Conservation (phyloP, 2,113 vertebrate genomes). For the Psephotus haematonotus region DNA sequence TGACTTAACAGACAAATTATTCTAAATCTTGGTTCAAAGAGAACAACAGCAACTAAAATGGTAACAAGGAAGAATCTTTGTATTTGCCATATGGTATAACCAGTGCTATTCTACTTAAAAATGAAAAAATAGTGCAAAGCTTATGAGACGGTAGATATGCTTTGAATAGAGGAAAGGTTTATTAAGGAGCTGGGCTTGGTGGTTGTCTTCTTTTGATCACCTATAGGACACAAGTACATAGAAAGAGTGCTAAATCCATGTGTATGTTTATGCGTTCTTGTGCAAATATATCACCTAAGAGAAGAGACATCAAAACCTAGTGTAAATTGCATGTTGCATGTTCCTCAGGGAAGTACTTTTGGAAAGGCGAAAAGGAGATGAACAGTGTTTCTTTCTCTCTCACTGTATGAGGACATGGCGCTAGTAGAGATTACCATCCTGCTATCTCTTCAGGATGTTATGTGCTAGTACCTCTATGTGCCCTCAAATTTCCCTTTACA, state of each 20-base stretch:
- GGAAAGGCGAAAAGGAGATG: not conserved
- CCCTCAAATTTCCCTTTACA: not conserved
- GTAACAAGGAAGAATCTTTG: not conserved
- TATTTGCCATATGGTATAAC: not conserved
- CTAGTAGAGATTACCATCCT: not conserved
- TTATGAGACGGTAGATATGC: not conserved
- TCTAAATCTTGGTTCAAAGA: constrained; percentile 26
- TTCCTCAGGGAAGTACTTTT: not conserved
- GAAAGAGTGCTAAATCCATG: not conserved
- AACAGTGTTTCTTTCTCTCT: not conserved
- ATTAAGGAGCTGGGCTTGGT: not conserved
- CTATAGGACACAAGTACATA: not conserved
- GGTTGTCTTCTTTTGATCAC: not conserved
- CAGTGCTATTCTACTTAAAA: not conserved
- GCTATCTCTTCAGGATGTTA: not conserved
- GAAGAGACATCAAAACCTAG: not conserved
- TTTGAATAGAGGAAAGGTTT: not conserved
- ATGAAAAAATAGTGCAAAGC: not conserved
- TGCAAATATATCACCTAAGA: not conserved
- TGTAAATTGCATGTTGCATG: not conserved
- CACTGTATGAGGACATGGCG: fast-evolving
- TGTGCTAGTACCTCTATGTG: not conserved
- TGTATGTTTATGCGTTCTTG: not conserved
- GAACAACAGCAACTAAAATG: not conserved
- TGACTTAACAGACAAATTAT: not conserved